Evolutionary conservation across 2,888 invertebrate genomes (phyloP).

Genomic region (Metellina segmentata): DNA sequence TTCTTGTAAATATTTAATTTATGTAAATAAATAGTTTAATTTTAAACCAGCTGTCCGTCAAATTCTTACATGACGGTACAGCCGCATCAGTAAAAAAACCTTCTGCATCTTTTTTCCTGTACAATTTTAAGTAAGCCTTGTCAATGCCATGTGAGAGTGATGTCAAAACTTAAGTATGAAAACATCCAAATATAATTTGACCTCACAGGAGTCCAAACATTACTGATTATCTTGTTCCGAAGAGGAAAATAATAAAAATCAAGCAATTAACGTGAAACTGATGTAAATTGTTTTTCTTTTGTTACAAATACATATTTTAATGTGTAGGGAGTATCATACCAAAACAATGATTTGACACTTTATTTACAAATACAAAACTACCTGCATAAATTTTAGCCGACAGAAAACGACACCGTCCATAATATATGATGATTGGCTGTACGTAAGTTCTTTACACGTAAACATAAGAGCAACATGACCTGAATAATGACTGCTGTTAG

Average conservation of each 20-base stretch:
- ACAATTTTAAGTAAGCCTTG: too few relatives aligned
- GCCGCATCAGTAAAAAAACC: too few relatives aligned
- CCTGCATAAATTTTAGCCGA: constrained; percentile 8
- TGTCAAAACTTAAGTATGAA: background rate
- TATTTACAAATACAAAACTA: constrained; percentile 47
- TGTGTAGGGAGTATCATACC: background rate
- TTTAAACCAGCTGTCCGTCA: too few relatives aligned
- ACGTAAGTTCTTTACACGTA: constrained; percentile 2
- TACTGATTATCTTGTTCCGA: too few relatives aligned
- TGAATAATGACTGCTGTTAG: background rate
- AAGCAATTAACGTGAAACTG: background rate
- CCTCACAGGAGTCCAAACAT: background rate
- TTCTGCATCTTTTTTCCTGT: too few relatives aligned
- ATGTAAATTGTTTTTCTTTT: too few relatives aligned
- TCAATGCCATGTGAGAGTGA: constrained; percentile 49
- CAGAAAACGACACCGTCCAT: background rate
- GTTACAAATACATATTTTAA: background rate
- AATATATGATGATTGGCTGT: constrained; percentile 10
- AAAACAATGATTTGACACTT: constrained; percentile 7
- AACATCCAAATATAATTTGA: background rate
- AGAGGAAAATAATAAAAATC: background rate
- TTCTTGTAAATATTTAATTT: too few relatives aligned
- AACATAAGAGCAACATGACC: background rate
- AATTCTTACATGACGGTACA: too few relatives aligned
- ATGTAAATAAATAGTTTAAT: too few relatives aligned